Evolutionary conservation across 1,140 invertebrate species (phyloP).

Genomic region (Periplaneta americana): DNA sequence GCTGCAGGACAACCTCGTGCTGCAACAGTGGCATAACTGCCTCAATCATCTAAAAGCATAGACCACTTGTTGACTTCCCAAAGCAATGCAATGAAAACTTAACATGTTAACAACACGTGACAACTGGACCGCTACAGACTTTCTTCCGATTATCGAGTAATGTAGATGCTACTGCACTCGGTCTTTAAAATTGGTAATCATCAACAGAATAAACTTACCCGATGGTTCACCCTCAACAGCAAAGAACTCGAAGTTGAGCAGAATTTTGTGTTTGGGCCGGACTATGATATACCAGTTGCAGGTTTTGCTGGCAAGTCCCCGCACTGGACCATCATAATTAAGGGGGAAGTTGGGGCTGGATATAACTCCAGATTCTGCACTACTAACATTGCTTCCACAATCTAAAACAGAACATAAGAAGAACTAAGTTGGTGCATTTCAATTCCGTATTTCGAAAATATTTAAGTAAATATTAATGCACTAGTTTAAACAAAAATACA

Average conservation of each 20-base stretch:
- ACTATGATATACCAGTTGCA: constrained; percentile 92
- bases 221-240: constrained; percentile 82
- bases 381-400: constrained; percentile 86
- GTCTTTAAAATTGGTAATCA: no score
- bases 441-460: not conserved
- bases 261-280: constrained; percentile 69
- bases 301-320: constrained; percentile 67
- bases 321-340: constrained; percentile 73
- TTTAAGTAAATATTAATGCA: not conserved
- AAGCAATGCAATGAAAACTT: no score
- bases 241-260: constrained; percentile 83
- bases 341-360: constrained; percentile 80
- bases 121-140: no score
- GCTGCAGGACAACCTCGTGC: constrained; percentile 85
- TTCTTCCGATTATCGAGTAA: no score
- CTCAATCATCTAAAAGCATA: not conserved
- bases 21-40: constrained; percentile 35
- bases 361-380: constrained; percentile 79
- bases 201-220: constrained; percentile 47
- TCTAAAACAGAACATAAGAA: constrained; percentile 47
- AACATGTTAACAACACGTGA: no score
- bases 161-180: no score
- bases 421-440: not conserved
- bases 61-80: no score
- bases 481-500: no score